These are phyloP conservation scores for Pristiophorus japonicus DNA, from an alignment of 2,113 vertebrate species.

Conservation along the genomic window DNA sequence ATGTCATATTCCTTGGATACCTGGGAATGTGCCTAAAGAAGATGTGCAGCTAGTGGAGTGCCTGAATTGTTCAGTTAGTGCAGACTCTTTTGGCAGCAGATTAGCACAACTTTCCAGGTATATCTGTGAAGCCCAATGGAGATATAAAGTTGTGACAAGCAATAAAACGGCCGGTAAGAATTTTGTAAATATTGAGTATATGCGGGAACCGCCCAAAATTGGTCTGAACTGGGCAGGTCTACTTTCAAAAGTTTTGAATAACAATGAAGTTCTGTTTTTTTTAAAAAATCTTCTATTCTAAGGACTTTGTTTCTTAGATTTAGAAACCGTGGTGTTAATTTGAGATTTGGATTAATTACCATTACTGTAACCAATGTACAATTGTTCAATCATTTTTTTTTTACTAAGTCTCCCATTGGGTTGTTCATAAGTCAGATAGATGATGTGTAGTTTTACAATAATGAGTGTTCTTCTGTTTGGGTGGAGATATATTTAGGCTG, in stretches of 20 bases:
- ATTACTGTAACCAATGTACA: background rate
- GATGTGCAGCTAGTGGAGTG: constrained; percentile 60
- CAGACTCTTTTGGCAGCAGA: constrained; percentile 64
- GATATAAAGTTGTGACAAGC: constrained; percentile 80
- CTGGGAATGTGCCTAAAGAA: constrained; percentile 44
- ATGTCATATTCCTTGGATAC: constrained; percentile 54
- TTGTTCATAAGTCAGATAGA: background rate
- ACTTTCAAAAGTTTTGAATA: background rate
- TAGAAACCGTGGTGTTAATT: background rate
- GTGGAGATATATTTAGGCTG: too few species aligned
- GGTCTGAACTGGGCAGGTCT: background rate
- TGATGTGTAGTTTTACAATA: background rate
- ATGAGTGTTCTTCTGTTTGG: too few species aligned
- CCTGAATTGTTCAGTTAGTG: constrained; percentile 63
- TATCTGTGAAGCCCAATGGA: constrained; percentile 88
- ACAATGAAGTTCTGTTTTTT: background rate
- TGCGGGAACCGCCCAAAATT: background rate
- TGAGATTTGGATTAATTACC: background rate
- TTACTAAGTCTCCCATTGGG: background rate
- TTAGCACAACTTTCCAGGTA: constrained; percentile 77
- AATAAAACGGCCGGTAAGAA: constrained; percentile 70
- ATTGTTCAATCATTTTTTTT: background rate
- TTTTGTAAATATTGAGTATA: background rate
- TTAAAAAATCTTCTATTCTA: background rate
- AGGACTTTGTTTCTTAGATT: background rate